phyloP scores from a whole-genome alignment of 2,113 vertebrate species.

The Malurus elegans region DNA sequence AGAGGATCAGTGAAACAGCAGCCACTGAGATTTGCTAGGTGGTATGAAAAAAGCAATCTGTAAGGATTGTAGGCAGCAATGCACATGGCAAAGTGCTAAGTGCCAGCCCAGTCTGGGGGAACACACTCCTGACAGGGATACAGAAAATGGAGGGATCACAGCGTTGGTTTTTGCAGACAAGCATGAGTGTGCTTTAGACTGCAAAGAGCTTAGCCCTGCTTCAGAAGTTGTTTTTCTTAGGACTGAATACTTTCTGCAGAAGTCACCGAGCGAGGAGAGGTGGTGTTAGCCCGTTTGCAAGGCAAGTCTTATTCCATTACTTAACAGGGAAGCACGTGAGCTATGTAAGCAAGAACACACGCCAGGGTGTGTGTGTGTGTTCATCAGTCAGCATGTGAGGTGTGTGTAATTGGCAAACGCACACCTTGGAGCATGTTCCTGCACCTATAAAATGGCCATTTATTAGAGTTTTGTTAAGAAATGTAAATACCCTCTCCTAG shows the following conservation, averaged over 20 bases:
- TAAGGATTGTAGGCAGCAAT: background rate
- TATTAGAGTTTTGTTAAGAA: constrained; percentile 42
- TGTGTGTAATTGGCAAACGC: constrained; percentile 49
- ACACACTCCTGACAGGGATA: background rate
- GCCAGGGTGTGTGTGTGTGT: constrained; percentile 45
- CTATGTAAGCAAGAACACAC: constrained; percentile 47
- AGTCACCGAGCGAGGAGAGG: background rate
- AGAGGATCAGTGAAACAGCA: background rate
- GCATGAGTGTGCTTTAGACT: background rate
- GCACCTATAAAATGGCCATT: constrained; percentile 56
- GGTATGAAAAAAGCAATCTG: background rate
- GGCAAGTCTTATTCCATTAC: constrained; percentile 59
- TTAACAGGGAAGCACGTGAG: constrained; percentile 46
- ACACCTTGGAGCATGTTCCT: constrained; percentile 59
- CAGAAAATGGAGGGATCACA: background rate
- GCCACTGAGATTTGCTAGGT: background rate
- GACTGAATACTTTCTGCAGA: constrained; percentile 22
- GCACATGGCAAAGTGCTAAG: background rate
- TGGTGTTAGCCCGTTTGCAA: background rate
- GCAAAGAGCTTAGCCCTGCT: background rate
- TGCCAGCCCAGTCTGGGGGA: background rate
- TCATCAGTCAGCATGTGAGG: constrained; percentile 55
- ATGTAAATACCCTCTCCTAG: constrained; percentile 3
- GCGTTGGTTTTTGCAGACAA: background rate
- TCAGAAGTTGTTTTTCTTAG: constrained; percentile 20